These are phyloP conservation scores for Lasioglossum marginatum DNA, from an alignment of 2,888 invertebrate species.

Conservation along the genomic window DNA sequence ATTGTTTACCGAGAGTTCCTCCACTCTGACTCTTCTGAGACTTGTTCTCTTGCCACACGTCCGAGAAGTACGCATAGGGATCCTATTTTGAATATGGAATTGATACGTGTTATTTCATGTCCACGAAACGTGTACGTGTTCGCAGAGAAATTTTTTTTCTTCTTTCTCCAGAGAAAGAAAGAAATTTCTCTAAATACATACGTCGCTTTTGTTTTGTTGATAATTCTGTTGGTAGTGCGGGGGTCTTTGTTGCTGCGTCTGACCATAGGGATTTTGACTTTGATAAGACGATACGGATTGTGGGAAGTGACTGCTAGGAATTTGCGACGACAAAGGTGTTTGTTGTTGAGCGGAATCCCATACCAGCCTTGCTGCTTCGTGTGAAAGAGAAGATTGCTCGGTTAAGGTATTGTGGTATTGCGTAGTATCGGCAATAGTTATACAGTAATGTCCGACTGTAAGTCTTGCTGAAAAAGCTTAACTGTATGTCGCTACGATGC, in stretches of 20 bases:
- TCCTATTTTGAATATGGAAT: constrained; percentile 70
- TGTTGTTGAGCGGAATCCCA: constrained; percentile 78
- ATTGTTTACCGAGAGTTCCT: constrained; percentile 72
- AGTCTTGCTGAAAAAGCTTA: too few relatives aligned
- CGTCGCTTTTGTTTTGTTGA: constrained; percentile 79
- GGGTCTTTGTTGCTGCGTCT: constrained; percentile 68
- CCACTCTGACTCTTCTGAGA: constrained; percentile 72
- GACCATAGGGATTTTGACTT: constrained; percentile 74
- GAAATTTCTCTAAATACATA: constrained; percentile 60
- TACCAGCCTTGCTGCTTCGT: constrained; percentile 73
- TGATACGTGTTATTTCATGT: background rate
- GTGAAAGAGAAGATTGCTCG: background rate
- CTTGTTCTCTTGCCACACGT: constrained; percentile 83
- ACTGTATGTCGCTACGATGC: too few relatives aligned
- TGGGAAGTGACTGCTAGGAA: constrained; percentile 67
- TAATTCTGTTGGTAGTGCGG: constrained; percentile 75
- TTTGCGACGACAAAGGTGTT: constrained; percentile 67
- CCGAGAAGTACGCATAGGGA: constrained; percentile 83
- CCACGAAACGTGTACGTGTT: background rate
- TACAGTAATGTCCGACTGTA: too few relatives aligned
- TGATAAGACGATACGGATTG: constrained; percentile 71
- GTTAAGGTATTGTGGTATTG: background rate
- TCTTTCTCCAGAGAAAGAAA: background rate
- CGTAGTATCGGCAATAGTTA: background rate
- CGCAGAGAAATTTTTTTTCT: background rate